phyloP scores from a whole-genome alignment of 2,113 vertebrate species.

The Callipepla californica region DNA sequence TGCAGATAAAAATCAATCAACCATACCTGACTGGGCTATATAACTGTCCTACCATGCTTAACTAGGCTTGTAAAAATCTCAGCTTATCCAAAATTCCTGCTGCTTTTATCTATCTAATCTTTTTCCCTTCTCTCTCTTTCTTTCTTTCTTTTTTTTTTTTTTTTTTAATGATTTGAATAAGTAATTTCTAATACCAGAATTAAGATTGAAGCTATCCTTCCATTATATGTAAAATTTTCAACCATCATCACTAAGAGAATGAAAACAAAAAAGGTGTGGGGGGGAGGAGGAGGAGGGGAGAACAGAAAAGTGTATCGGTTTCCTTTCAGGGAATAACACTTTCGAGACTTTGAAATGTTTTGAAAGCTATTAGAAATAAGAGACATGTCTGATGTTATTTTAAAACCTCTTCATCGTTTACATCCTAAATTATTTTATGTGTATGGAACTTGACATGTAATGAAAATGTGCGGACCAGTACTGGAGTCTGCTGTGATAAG shows the following conservation, averaged over 20 bases:
- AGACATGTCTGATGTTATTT: neutral
- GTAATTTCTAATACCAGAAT: neutral
- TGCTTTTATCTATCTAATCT: neutral
- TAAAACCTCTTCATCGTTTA: neutral
- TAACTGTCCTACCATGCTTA: conserved; percentile 54
- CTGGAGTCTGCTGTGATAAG: neutral
- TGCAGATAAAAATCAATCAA: conserved; percentile 79
- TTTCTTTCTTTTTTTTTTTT: neutral
- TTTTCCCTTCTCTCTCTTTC: neutral
- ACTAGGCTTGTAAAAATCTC: conserved; percentile 52
- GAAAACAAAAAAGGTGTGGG: neutral
- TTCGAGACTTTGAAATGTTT: neutral
- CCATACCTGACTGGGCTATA: conserved; percentile 56
- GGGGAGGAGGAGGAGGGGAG: no score
- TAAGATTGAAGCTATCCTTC: neutral
- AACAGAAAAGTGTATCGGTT: neutral
- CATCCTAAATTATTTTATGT: neutral
- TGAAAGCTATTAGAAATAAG: neutral
- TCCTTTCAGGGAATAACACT: neutral
- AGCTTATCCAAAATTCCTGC: neutral
- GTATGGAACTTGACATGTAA: neutral
- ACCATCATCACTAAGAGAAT: neutral
- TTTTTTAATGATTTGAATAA: neutral
- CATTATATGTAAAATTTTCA: neutral
- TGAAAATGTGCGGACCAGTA: neutral